Base-by-base conservation (phyloP, 2,888 invertebrate genomes). In the Diplazon laetatorius region DNA sequence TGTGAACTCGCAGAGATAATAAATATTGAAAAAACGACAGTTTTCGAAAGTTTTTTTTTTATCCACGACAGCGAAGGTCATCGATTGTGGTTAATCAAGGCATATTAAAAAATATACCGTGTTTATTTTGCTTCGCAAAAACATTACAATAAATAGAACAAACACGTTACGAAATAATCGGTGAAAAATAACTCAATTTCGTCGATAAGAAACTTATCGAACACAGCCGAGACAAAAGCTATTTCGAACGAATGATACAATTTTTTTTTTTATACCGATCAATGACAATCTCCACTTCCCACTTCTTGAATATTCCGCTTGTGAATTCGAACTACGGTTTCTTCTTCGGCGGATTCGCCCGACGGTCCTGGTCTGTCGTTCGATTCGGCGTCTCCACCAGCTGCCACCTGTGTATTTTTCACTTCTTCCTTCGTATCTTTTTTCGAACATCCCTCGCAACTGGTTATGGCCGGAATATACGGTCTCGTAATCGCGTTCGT, bases 271-370 rank as follows among this genome's bases (percentile, higher is more conserved):
- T 52, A 50, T 57, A 6, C 1, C 8, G 9, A 16, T 8, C 5
- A 35, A 30, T 35, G 30, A 76, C n/a, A n/a, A n/a, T 82, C 82
- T 18, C 82, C 82, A 18, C 80, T 71, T 52, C 82, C 82, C 14
- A 18, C 48, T 57, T 76, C 12, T 16, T 5, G 14, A 20, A 37
- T 39, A 35, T 42, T 52, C 12, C 3, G 30, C 10, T 52, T 35
- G 37, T 10, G 12, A n/a, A 55, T 25, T 4, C 30, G 73, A 6
- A 9, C 20, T 10, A 18, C 39, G 39, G 1, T 9, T 48, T 44
- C 35, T 9, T 18, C 14, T 5, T 76, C 35, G 14, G 16, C 20
- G 0, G 16, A 37, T 4, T 65, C 18, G 18, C 25, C 30, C 8
- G 20, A 16, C 6, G 69, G 5, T 0, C 57, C 62, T 6, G 63